Evolutionary conservation across 2,888 invertebrate species (phyloP), one percentile per base, ranked within the genome.

Genomic region (Agrochola litura): DNA sequence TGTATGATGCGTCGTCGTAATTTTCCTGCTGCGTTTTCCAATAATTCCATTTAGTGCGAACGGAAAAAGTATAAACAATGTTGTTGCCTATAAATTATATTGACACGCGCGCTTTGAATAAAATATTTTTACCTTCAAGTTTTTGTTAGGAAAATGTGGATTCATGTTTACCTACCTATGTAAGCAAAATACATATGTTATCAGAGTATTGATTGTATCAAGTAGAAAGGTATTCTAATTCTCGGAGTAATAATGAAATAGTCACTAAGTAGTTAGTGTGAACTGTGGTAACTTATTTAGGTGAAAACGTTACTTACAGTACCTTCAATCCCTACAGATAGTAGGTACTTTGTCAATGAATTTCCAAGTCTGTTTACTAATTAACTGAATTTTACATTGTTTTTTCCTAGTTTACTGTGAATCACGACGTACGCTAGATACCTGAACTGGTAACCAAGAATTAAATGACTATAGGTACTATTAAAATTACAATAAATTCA

Each of bases 11-110:
- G 37, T 52, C 14, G 14, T 54, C 41, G 63, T 37, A 25, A 43
- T 77, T 83, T 83, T 81, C 83, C 83, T 83, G 56, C 5, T 63
- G 30, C 43, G 49, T 74, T 70, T 77, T 69, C 65, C 58, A 69
- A 68, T 73, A 41, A 83, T 41, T 72, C 60, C n/a, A 10, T 64
- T 74, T 71, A 72, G 4, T 69, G 64, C 25, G 30, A 75, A 79
- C 9, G 79, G 79, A 69, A 79, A 75, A 66, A 65, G 9, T 54
- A 12, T 58, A n/a, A 10, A 37, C 56, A 37, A 19, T 70, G 30
- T 49, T 3, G 19, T 16, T 69, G 37, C 46, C 56, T 41, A 56
- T 25, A 66, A 37, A 71, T 63, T 67, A 56, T 52, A 19, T 25
- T 12, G 41, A 41, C 67, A 74, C 54, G 63, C 10, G 67, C 14